Percentiles rank a stretch among this genome's conserved stretches.
Evolutionary conservation across 2,888 invertebrate species (phyloP).

Genomic region (Muschampia plurimacula): DNA sequence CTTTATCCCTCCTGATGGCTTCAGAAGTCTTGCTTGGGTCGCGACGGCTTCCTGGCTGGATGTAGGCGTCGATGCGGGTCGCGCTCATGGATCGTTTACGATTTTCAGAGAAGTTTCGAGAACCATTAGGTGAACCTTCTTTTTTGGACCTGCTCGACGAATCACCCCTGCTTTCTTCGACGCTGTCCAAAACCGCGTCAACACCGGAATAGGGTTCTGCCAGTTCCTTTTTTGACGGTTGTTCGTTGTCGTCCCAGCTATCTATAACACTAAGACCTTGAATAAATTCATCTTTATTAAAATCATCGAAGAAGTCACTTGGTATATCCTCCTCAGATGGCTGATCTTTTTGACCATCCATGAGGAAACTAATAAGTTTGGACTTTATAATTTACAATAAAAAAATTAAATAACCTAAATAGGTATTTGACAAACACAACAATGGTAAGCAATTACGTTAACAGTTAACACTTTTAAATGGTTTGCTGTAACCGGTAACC

Average conservation of each 20-base stretch:
- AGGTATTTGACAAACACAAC: not conserved
- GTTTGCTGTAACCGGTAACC: no score
- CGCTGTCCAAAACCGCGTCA: conserved; percentile 56
- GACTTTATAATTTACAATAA: not conserved
- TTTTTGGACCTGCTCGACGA: conserved; percentile 33
- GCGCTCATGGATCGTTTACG: conserved; percentile 49
- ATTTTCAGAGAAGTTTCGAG: conserved; percentile 20
- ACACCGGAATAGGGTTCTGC: conserved; percentile 46
- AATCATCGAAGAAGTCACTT: conserved; percentile 81
- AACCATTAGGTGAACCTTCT: conserved; percentile 37
- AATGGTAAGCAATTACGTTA: not conserved
- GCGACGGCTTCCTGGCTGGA: conserved; percentile 76
- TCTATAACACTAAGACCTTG: conserved; percentile 79
- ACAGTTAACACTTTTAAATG: not conserved
- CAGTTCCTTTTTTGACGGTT: conserved; percentile 27
- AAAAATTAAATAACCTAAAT: conserved; percentile 20
- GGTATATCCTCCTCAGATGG: conserved; percentile 68
- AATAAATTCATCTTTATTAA: conserved; percentile 76
- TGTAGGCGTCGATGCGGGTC: conserved; percentile 62
- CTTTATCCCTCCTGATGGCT: conserved; percentile 77
- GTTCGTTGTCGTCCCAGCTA: conserved; percentile 69
- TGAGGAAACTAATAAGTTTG: conserved; percentile 3
- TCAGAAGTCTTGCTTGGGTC: conserved; percentile 76
- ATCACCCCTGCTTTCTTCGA: conserved; percentile 59
- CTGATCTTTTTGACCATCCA: conserved; percentile 29